Evolutionary conservation across 2,888 invertebrate genomes (phyloP).

Genomic region (Chymomyza fuscimana): DNA sequence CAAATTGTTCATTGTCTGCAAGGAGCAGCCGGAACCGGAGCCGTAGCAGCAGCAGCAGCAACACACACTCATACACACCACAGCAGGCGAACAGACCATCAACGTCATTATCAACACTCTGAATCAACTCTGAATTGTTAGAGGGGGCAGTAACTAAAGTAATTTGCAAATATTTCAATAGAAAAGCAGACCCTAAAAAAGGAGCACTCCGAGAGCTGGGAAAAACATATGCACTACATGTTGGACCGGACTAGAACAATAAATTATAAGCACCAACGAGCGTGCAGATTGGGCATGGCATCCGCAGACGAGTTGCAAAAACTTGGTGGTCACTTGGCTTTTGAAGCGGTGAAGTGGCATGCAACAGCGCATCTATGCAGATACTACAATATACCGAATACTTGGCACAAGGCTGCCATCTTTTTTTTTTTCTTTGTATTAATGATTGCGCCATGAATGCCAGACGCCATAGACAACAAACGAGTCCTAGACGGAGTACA

Average conservation of each 20-base stretch:
- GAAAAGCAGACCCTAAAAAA: constrained; percentile 16
- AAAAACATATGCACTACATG: constrained; percentile 44
- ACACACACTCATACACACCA: not conserved
- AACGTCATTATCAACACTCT: constrained; percentile 42
- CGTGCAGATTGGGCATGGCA: not conserved
- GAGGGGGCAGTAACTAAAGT: constrained; percentile 33
- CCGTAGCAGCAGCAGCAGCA: not conserved
- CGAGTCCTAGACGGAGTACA: not conserved
- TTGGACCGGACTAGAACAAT: constrained; percentile 50
- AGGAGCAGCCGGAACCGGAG: constrained; percentile 1
- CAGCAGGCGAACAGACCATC: constrained; percentile 37
- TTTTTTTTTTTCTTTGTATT: constrained; percentile 35
- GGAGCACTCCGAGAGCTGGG: not conserved
- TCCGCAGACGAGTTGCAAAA: not conserved
- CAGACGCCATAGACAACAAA: not conserved
- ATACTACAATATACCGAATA: constrained; percentile 29
- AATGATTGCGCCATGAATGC: constrained; percentile 41
- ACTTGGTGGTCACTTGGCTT: not conserved
- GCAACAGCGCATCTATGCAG: not conserved
- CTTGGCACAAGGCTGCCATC: constrained; percentile 29
- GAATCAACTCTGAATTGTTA: constrained; percentile 11
- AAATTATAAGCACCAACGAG: constrained; percentile 48
- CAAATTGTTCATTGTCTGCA: constrained; percentile 55
- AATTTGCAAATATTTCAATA: constrained; percentile 74
- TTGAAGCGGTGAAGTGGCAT: not conserved